phyloP scores from a whole-genome alignment of 2,113 vertebrate species.

The Emydocephalus ijimae region DNA sequence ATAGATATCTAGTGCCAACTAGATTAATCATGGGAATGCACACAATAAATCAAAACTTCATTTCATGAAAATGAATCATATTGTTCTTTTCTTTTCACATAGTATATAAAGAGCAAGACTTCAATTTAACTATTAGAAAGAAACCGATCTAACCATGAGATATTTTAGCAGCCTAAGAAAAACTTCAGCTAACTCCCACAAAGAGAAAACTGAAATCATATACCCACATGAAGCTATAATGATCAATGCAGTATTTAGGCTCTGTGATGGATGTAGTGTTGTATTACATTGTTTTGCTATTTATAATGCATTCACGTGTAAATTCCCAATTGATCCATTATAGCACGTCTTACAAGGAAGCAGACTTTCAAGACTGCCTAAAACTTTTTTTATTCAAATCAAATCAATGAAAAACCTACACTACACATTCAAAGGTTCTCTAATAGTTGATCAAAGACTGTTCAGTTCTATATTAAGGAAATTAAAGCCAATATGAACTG shows the following conservation, averaged over 20 bases:
- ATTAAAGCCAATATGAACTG: not conserved
- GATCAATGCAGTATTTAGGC: not conserved
- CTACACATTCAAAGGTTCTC: not conserved
- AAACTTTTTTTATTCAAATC: not conserved
- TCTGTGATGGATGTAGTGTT: not conserved
- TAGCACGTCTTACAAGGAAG: not conserved
- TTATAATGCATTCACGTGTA: not conserved
- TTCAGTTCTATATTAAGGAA: not conserved
- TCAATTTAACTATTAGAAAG: not conserved
- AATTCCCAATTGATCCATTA: not conserved
- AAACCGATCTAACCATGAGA: not conserved
- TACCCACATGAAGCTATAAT: not conserved
- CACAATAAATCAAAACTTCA: conserved; percentile 1
- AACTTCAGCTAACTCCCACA: not conserved
- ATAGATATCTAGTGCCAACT: not conserved
- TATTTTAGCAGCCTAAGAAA: not conserved
- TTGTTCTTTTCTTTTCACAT: not conserved
- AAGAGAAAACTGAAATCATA: not conserved
- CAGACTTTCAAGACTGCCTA: not conserved
- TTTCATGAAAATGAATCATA: conserved; percentile 2
- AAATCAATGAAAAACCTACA: not conserved
- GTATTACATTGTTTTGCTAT: not conserved
- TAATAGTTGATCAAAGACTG: not conserved
- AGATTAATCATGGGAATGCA: conserved; percentile 7
- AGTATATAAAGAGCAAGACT: not conserved